Base-by-base conservation (phyloP, 2,888 invertebrate genomes). In the Synanthedon andrenaeformis region DNA sequence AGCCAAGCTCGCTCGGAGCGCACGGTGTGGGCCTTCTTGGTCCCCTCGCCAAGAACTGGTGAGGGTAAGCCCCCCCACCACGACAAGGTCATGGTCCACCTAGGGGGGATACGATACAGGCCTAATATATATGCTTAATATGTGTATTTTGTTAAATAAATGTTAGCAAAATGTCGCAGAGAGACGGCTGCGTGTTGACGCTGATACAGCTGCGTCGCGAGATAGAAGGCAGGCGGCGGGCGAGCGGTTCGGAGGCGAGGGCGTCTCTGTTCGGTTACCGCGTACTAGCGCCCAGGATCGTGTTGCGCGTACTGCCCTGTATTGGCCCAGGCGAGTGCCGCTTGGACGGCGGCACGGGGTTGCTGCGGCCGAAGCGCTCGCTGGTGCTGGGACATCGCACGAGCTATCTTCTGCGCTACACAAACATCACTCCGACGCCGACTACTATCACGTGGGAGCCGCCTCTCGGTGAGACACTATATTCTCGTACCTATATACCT, bases 341-440 rank as follows among this genome's bases (percentile, higher is more conserved):
- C 3, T 14, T 72, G 28, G 80, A 73, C 54, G 35, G 41, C 51
- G 75, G 73, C 55, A 52, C 71, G 14, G 67, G 72, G 2, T 62
- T 68, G 55, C 64, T 82, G 53, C 71, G 82, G 2, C 78, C 81
- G 14, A 45, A 58, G n/a, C 45, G 41, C 1, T 63, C 74, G 52
- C 69, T 82, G 12, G 10, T 56, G 2, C 56, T 62, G 1, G 69
- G 67, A 1, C 62, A 62, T 1, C 59, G 64, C 51, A 50, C 69
- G 2, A 71, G 78, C 66, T 79, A 68, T 62, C 59, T 66, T 1
- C 64, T 83, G 54, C 64, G 58, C 2, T 42, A 79, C 57, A 62
- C 65, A 54, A 85, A 84, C 69, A 55, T 69, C 54, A 80, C 82
- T 19, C 79, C 84, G 0, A 56, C 77, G 8, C 62, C 70, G 3